Percentiles rank a stretch among this genome's conserved stretches.
Conservation (phyloP, 1,140 invertebrate genomes). For the Latrodectus geometricus region DNA sequence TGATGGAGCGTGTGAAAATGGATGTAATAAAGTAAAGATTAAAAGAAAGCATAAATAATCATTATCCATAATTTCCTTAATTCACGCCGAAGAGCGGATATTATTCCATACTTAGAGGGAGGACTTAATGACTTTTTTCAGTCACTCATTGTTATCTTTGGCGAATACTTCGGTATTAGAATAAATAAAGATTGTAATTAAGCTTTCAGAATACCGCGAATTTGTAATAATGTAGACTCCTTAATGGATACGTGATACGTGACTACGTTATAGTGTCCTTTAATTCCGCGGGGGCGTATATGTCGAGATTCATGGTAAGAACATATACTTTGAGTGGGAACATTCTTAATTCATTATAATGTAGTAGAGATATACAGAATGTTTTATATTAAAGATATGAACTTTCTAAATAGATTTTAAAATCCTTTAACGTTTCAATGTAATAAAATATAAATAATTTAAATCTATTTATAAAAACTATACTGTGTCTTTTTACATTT, state of each 20-base stretch:
- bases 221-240: constrained; percentile 27
- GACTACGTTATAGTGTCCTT: constrained; percentile 19
- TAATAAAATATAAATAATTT: too few species aligned
- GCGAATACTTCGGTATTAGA: constrained; percentile 20
- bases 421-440: too few species aligned
- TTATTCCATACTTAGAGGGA: constrained; percentile 6
- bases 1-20: not conserved
- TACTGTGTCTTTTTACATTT: too few species aligned
- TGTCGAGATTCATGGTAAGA: too few species aligned
- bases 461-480: too few species aligned
- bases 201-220: constrained; percentile 7
- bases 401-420: too few species aligned
- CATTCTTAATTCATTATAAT: too few species aligned
- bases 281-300: constrained; percentile 41
- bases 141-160: constrained; percentile 8
- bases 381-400: too few species aligned
- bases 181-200: constrained; percentile 58
- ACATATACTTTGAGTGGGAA: too few species aligned
- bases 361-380: too few species aligned
- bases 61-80: constrained; percentile 40
- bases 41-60: constrained; percentile 14
- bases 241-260: constrained; percentile 6
- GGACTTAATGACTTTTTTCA: constrained; percentile 11
- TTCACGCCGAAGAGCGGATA: constrained; percentile 37
- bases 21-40: not conserved